These are phyloP conservation scores for Acanthosepion esculentum DNA, from an alignment of 2,888 invertebrate species.

Conservation along the genomic window DNA sequence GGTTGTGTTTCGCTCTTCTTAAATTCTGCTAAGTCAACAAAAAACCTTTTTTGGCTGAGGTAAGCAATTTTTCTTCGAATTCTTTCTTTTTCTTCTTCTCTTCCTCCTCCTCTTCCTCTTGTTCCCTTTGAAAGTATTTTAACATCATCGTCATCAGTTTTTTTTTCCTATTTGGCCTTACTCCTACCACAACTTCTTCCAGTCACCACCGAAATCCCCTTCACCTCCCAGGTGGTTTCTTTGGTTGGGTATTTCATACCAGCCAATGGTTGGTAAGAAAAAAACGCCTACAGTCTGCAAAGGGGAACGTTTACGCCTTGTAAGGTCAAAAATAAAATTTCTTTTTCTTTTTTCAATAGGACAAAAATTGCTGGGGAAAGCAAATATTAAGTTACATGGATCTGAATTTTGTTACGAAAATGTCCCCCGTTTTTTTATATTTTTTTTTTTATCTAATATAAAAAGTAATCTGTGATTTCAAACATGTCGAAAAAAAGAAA, in stretches of 20 bases:
- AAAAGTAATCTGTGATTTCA: no score
- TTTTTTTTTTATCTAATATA: no score
- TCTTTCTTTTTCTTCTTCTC: neutral
- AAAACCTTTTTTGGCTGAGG: neutral
- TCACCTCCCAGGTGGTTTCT: neutral
- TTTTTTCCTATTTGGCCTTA: slow-evolving; percentile 16
- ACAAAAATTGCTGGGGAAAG: neutral
- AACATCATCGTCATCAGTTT: neutral
- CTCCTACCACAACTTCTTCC: neutral
- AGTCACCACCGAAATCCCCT: neutral
- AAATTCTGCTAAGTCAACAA: neutral
- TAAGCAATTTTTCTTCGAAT: neutral
- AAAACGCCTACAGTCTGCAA: neutral
- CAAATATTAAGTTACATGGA: neutral
- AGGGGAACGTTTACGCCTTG: neutral
- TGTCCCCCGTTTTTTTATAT: no score
- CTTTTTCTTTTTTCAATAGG: neutral
- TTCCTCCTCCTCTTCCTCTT: neutral
- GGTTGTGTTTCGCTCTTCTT: neutral
- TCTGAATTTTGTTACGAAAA: neutral
- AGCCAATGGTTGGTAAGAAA: neutral
- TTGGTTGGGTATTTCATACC: neutral
- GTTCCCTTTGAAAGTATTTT: neutral
- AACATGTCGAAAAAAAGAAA: no score
- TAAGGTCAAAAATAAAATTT: neutral